phyloP scores from a whole-genome alignment of 2,888 invertebrate genomes.

The Terebella lapidaria region DNA sequence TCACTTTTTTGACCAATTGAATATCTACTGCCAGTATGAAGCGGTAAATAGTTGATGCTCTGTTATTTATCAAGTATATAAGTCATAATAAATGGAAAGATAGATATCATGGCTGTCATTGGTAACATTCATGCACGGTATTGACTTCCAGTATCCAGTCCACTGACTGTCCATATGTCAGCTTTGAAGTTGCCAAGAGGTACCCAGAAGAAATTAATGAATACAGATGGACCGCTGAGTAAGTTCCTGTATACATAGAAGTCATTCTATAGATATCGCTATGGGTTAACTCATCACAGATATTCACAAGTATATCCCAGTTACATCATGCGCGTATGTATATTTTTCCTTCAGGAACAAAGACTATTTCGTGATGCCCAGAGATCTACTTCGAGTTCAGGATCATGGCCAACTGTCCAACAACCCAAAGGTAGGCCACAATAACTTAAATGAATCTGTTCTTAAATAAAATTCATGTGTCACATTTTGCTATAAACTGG shows the following conservation, averaged over 20 bases:
- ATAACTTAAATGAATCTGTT: too few species aligned
- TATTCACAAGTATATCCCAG: too few species aligned
- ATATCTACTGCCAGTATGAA: neutral
- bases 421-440: neutral
- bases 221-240: neutral
- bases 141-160: conserved; percentile 6
- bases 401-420: neutral
- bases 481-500: too few species aligned
- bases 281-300: too few species aligned
- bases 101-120: too few species aligned
- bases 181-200: conserved; percentile 40
- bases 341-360: neutral
- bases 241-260: neutral
- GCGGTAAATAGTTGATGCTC: neutral
- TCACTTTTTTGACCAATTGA: too few species aligned
- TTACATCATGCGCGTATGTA: too few species aligned
- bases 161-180: conserved; percentile 34
- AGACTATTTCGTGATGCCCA: neutral
- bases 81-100: too few species aligned
- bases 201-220: conserved; percentile 33
- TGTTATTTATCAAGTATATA: neutral
- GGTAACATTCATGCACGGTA: too few species aligned
- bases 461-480: too few species aligned
- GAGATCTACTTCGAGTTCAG: neutral
- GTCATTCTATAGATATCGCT: neutral